A percentile compares a stretch with the other conserved stretches of the same genome.
phyloP scores from a whole-genome alignment of 2,113 vertebrate genomes.

The Alaudala cheleensis region DNA sequence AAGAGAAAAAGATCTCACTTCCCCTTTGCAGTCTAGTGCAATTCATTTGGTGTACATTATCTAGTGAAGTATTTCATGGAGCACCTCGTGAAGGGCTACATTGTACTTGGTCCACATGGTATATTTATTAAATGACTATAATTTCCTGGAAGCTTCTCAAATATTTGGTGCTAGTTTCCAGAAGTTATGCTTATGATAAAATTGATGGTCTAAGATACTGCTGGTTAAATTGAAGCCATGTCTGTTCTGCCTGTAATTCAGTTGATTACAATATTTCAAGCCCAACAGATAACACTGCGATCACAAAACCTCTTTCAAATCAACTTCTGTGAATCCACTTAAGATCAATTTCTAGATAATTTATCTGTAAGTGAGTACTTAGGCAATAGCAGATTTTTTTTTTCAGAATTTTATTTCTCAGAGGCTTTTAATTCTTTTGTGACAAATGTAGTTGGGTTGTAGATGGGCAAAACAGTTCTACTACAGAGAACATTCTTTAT shows the following conservation, averaged over 20 bases:
- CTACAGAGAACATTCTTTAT: background rate
- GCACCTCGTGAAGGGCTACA: background rate
- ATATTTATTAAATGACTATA: background rate
- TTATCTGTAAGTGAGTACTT: background rate
- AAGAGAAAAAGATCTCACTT: background rate
- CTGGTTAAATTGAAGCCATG: background rate
- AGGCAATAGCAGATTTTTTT: background rate
- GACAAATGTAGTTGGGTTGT: background rate
- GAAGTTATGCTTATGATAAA: background rate
- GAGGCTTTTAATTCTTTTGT: background rate
- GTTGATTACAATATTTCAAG: background rate
- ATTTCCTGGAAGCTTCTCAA: background rate
- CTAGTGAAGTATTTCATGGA: background rate
- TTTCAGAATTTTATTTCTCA: background rate
- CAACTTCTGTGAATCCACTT: background rate
- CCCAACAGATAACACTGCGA: background rate
- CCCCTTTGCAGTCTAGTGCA: background rate
- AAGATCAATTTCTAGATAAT: constrained; percentile 11
- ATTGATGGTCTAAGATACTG: background rate
- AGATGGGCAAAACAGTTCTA: background rate
- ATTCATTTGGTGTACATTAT: background rate
- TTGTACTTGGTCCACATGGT: background rate
- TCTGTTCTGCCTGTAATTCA: background rate
- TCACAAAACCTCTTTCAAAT: background rate
- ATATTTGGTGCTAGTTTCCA: background rate